Conservation (phyloP, 2,888 invertebrate genomes). For the Hipparchia sbordonii region DNA sequence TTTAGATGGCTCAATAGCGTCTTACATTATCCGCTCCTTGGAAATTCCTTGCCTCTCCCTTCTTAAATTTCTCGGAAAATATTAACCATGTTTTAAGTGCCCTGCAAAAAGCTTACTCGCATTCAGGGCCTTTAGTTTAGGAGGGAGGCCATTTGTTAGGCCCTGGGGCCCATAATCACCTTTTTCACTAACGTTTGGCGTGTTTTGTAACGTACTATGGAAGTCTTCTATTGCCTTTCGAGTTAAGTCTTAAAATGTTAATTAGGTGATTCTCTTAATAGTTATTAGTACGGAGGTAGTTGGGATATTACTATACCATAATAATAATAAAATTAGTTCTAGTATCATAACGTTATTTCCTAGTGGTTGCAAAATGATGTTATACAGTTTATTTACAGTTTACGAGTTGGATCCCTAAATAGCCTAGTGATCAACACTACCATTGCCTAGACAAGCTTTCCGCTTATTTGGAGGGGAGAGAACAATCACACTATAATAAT, state of each 20-base stretch:
- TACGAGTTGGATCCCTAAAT: no score
- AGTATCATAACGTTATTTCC: neutral
- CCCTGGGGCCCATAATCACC: constrained; percentile 24
- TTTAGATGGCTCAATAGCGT: constrained; percentile 1
- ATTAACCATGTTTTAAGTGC: constrained; percentile 29
- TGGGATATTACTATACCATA: neutral
- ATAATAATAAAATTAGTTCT: neutral
- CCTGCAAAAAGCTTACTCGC: constrained; percentile 29
- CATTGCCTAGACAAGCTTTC: no score
- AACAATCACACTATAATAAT: no score
- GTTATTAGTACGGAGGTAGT: neutral
- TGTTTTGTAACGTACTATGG: neutral
- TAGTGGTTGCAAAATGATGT: neutral
- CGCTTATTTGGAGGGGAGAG: no score
- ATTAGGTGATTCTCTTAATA: neutral
- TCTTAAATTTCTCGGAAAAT: constrained; percentile 22
- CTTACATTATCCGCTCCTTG: constrained; percentile 10
- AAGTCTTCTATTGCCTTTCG: constrained; percentile 6
- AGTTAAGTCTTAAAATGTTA: constrained; percentile 1
- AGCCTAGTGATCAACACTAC: no score
- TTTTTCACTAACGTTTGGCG: constrained; percentile 27
- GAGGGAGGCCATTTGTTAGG: constrained; percentile 22
- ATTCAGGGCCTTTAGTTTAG: constrained; percentile 19
- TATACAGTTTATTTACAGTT: neutral
- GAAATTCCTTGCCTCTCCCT: constrained; percentile 3